Evolutionary conservation across 2,888 invertebrate genomes (phyloP).

Genomic region (Clistopyga incitator): DNA sequence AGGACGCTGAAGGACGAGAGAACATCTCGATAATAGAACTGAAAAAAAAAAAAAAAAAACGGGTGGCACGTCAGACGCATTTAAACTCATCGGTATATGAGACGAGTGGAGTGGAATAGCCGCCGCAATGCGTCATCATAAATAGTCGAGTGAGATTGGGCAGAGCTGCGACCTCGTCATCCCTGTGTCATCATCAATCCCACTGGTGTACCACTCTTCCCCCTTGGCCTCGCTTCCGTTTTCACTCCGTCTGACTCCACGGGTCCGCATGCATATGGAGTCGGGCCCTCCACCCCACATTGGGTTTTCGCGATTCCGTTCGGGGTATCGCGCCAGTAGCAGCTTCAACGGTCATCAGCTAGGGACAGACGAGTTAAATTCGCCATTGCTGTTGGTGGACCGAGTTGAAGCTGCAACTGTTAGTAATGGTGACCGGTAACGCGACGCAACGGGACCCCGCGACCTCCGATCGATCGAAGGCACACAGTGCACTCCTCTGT

Average conservation of each 20-base stretch:
- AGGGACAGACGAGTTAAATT: slow-evolving; percentile 59
- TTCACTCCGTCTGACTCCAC: slow-evolving; percentile 33
- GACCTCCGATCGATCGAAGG: slow-evolving; percentile 66
- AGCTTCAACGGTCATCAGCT: slow-evolving; percentile 54
- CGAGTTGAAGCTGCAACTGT: slow-evolving; percentile 26
- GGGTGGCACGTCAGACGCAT: slow-evolving; percentile 1
- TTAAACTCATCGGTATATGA: slow-evolving; percentile 40
- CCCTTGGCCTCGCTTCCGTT: slow-evolving; percentile 40
- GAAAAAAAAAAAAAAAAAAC: slow-evolving; percentile 22
- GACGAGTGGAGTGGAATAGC: slow-evolving; percentile 34
- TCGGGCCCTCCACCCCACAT: slow-evolving; percentile 1
- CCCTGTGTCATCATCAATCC: slow-evolving; percentile 72
- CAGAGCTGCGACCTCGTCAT: slow-evolving; percentile 68
- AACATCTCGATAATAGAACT: neutral
- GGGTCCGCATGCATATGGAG: slow-evolving; percentile 16
- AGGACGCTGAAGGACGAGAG: neutral
- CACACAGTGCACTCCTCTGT: slow-evolving; percentile 71
- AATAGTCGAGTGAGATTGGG: slow-evolving; percentile 73
- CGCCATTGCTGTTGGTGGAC: slow-evolving; percentile 18
- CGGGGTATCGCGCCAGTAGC: slow-evolving; percentile 46
- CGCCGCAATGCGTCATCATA: slow-evolving; percentile 80
- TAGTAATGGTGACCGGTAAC: slow-evolving; percentile 13
- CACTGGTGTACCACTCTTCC: slow-evolving; percentile 54
- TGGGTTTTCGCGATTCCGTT: slow-evolving; percentile 60
- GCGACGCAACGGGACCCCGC: slow-evolving; percentile 31